Conservation (phyloP, 2,888 invertebrate genomes). For the Ceraclea dissimilis region DNA sequence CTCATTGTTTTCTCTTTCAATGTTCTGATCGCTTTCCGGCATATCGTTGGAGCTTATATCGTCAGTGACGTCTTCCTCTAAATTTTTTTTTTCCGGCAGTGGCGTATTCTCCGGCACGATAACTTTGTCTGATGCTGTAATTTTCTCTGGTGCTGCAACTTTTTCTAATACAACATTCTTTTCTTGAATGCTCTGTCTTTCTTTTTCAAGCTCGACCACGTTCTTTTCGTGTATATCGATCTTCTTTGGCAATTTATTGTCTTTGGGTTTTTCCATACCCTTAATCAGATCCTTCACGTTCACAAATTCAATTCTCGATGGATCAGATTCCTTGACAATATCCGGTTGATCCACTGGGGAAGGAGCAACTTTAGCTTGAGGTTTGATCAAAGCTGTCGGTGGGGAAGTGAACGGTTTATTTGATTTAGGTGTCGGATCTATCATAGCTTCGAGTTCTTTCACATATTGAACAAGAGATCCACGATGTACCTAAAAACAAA, state of each 20-base stretch:
- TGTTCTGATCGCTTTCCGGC: conserved; percentile 24
- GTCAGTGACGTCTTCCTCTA: background rate
- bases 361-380: conserved; percentile 32
- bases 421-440: conserved; percentile 38
- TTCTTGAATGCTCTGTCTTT: background rate
- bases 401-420: conserved; percentile 31
- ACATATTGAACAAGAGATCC: conserved; percentile 47
- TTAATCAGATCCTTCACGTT: conserved; percentile 55
- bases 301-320: conserved; percentile 44
- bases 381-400: conserved; percentile 31
- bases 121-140: background rate
- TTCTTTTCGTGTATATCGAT: conserved; percentile 10
- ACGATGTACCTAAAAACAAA: conserved; percentile 50
- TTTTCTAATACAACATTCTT: conserved; percentile 9
- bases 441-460: conserved; percentile 42
- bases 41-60: conserved; percentile 19
- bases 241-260: conserved; percentile 32
- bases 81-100: background rate
- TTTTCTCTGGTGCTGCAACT: background rate
- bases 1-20: background rate
- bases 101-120: background rate
- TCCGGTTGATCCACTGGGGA: conserved; percentile 27
- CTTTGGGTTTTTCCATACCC: conserved; percentile 51
- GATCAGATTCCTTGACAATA: conserved; percentile 38
- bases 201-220: background rate